Base-by-base conservation (phyloP, 2,797 vertebrate species). In the Chaetophractus vellerosus region DNA sequence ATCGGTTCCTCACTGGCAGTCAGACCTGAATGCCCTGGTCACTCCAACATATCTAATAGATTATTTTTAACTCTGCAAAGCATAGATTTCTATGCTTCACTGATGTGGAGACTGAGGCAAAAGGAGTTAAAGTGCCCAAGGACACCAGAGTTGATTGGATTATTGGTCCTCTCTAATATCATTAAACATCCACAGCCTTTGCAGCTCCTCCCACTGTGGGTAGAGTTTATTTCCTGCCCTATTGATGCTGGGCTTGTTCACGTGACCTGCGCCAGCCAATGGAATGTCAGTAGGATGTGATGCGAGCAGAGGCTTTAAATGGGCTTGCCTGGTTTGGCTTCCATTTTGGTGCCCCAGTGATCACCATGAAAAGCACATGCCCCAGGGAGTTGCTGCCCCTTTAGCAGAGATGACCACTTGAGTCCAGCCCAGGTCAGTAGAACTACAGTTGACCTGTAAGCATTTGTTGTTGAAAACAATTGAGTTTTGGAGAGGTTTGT, bases 31-130 rank as follows among this genome's bases (percentile, higher is more conserved):
- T 18, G 52, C 52, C 52, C 52, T 5, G 18, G 18, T 55, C 52
- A 55, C 18, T 55, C 18, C 52, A 21, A 55, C 52, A 55, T 55
- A 55, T 55, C 18, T 55, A 55, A 55, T 21, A 33, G 63, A 72
- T 78, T 55, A 81, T 61, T 38, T 50, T 10, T 90, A 45, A 90
- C 41, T 24, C n/a, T 41, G 19, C 33, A 64, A 80, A 81, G 28
- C 52, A 16, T 2, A 5, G 5, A 28, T 31, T 55, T 87, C 48
- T 63, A 31, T 74, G 61, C 69, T 64, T 91, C 31, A 45, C 9
- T 48, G 48, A 31, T 66, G 52, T 50, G 57, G 48, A 83, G 52
- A 93, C 52, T 45, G 52, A 78, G 75, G 84, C 23, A 83, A 18
- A 52, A 38, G 52, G 52, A 82, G 50, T 69, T 48, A 41, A 82